Evolutionary conservation across 2,113 vertebrate species (phyloP).

Genomic region (Tilapia sparmanii): DNA sequence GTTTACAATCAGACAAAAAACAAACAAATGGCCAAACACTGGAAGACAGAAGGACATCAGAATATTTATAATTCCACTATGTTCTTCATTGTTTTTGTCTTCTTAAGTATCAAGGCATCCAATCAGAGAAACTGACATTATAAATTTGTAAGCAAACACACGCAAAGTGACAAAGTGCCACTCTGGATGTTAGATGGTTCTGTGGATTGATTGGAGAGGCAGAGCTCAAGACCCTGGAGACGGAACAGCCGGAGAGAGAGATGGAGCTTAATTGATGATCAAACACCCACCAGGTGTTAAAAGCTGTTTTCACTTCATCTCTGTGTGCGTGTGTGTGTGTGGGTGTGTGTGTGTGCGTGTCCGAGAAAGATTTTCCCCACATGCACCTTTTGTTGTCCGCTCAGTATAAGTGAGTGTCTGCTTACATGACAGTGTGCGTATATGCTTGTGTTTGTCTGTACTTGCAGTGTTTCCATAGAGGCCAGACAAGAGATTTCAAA

Average conservation of each 20-base stretch:
- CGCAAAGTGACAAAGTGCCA: background rate
- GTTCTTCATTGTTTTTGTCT: background rate
- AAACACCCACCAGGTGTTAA: constrained; percentile 70
- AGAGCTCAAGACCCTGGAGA: constrained; percentile 7
- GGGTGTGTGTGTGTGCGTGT: background rate
- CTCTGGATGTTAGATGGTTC: background rate
- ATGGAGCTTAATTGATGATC: constrained; percentile 69
- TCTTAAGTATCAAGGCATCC: background rate
- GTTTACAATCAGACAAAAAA: background rate
- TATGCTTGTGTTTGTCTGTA: background rate
- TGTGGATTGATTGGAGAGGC: constrained; percentile 7
- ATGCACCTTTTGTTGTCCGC: constrained; percentile 21
- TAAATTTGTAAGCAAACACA: background rate
- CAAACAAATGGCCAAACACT: background rate
- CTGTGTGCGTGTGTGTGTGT: background rate
- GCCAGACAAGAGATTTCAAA: constrained; percentile 47
- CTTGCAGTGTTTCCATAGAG: constrained; percentile 26
- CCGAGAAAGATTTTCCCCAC: constrained; percentile 22
- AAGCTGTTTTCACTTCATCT: constrained; percentile 41
- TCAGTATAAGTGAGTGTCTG: background rate
- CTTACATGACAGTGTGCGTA: constrained; percentile 1
- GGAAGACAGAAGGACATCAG: background rate
- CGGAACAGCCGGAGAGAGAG: constrained; percentile 39
- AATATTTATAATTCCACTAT: background rate
- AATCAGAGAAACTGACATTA: background rate